Base-by-base conservation (phyloP, 37 sponge, comb jelly and placozoan species). In the Axinella damicornis region DNA sequence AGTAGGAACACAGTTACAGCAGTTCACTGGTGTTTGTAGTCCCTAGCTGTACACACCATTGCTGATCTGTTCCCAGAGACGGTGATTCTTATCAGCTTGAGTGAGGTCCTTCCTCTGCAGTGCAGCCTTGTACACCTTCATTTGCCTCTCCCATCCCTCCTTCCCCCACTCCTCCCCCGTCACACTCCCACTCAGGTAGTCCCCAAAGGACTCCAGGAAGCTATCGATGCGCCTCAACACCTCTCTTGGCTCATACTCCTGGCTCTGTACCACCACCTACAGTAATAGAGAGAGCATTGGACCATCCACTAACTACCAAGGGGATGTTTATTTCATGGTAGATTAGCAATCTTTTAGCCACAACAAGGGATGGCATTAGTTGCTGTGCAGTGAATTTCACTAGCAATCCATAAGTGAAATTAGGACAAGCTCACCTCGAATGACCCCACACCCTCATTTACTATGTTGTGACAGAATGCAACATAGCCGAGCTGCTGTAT, bases 401-500 rank as follows among this genome's bases (percentile, higher is more conserved):
- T n/a, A n/a, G n/a, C n/a, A n/a, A n/a, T n/a, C n/a, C n/a, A n/a
- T n/a, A n/a, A n/a, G n/a, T n/a, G n/a, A n/a, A n/a, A n/a, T n/a
- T n/a, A 46, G 46, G 46, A 46, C 4, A 46, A 46, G 9, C 46
- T 46, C 9, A 46, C 46, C 54, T 80, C 69, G 69, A 80, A 80
- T 16, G 81, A 80, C 56, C 81, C 81, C 0, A 69, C 40, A 65
- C 60, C 64, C 5, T 85, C 69, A 24, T 69, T 71, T 13, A 32
- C 22, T 35, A 30, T 14, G 1, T 59, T 6, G 53, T 71, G 74
- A 68, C 93, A 93, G 77, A 62, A 68, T 22, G 76, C 97, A 6
- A 91, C 86, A 56, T 96, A 96, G 24, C 97, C 97, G 4, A 96
- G 85, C 54, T 93, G 89, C 64, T 96, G 77, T 53, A 74, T 27